Evolutionary conservation across 2,797 vertebrate species (phyloP).

Genomic region (Euphonia xanthogaster): DNA sequence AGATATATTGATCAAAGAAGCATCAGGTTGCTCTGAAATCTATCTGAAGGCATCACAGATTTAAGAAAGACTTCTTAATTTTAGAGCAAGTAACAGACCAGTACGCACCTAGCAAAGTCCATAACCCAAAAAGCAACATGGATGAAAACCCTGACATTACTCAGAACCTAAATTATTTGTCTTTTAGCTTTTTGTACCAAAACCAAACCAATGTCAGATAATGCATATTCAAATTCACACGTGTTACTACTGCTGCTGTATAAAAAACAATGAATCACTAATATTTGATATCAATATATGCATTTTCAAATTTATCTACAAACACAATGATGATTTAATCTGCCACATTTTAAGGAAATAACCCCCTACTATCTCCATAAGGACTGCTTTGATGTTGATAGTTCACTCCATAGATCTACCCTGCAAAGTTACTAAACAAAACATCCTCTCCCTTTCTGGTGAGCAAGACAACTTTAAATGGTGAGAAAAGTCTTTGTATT

Average conservation of each 20-base stretch:
- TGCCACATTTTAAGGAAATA: background rate
- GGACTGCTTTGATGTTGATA: background rate
- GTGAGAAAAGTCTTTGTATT: background rate
- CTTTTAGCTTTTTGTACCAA: background rate
- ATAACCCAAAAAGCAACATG: background rate
- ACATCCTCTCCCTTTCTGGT: background rate
- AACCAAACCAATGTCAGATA: background rate
- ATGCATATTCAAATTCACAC: background rate
- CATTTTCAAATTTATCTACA: background rate
- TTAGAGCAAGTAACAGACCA: background rate
- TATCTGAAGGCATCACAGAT: background rate
- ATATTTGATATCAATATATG: background rate
- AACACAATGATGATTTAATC: background rate
- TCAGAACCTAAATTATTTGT: background rate
- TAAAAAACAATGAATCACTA: background rate
- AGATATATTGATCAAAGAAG: background rate
- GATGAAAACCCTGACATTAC: background rate
- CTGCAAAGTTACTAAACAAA: background rate
- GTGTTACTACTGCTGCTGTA: background rate
- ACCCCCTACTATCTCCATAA: accelerated
- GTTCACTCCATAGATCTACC: accelerated
- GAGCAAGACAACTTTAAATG: background rate
- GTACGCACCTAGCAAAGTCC: accelerated
- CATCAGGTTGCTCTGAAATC: background rate
- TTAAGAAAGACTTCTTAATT: background rate